Base-by-base conservation (phyloP, 1,140 invertebrate genomes). In the Rhizoglyphus robini region DNA sequence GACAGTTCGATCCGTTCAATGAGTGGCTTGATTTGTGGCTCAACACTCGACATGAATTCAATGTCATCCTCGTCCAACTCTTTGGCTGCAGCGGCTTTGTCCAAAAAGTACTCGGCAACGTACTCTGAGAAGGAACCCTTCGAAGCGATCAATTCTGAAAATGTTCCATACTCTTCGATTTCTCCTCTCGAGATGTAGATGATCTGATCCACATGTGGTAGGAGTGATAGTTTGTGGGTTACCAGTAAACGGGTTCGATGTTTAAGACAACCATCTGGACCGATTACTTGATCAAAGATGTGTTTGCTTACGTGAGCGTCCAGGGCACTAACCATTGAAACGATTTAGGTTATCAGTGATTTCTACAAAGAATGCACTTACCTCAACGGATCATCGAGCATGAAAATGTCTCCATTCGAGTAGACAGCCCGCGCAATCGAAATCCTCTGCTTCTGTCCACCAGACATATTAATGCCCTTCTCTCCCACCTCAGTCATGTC, bases 261-360 rank as follows among this genome's bases (percentile, higher is more conserved):
- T 67, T 84, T 84, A 23, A 93, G 75, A 1, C 93, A 66, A 20
- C 90, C 88, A 62, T 80, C 83, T 11, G 87, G 84, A 51, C 88
- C 87, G 46, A 89, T 83, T 48, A 90, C 85, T 72, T 92, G 84
- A 68, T 96, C 90, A 74, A 96, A 96, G 65, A 97, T 94, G 73
- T 95, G 90, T 76, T 90, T 91, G 11, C 90, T 89, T 18, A 96
- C 92, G 75, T 96, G 91, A 36, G 87, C 84, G 75, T 97, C 93
- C 3, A 97, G 88, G 5, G 93, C 92, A 72, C 54, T 58, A 18
- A 18, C n/a, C 25, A 18, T 29, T 58, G 2, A 58, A 58, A 3
- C n/a, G n/a, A 11, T 29, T 58, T 18, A 58, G 25, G n/a, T 2
- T 30, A 18, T 58, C n/a, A n/a, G n/a, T n/a, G n/a, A n/a, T n/a